phyloP scores from a whole-genome alignment of 2,888 invertebrate genomes.

The Folsomia manolachei region DNA sequence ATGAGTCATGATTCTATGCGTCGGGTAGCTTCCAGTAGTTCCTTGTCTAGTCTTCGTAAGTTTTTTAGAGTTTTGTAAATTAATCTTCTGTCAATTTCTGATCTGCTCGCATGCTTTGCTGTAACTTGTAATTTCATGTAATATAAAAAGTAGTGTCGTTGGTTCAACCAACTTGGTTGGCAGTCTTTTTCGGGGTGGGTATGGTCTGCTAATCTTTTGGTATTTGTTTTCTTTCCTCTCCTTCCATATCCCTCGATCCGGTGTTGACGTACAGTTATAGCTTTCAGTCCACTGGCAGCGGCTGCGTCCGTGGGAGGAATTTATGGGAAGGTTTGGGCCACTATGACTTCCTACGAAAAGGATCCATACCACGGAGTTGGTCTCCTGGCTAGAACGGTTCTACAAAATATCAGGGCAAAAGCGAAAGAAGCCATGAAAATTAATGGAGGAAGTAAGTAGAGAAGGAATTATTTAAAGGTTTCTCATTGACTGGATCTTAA shows the following conservation, averaged over 20 bases:
- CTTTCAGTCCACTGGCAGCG: conserved; percentile 52
- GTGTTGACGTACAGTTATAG: conserved; percentile 55
- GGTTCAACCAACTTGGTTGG: background rate
- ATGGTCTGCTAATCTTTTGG: background rate
- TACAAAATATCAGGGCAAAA: conserved; percentile 63
- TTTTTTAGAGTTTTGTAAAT: background rate
- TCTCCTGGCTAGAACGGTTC: conserved; percentile 72
- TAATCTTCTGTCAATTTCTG: background rate
- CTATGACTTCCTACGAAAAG: conserved; percentile 70
- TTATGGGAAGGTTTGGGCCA: conserved; percentile 85
- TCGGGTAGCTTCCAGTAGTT: conserved; percentile 68
- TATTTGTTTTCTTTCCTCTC: conserved; percentile 16
- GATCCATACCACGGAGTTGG: conserved; percentile 88
- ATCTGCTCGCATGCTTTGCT: background rate
- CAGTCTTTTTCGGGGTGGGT: background rate
- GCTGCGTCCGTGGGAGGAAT: conserved; percentile 65
- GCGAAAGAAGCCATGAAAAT: conserved; percentile 26
- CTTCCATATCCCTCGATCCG: conserved; percentile 47
- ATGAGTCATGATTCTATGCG: conserved; percentile 55
- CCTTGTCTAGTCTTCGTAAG: conserved; percentile 63
- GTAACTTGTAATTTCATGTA: background rate
- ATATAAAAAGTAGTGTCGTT: background rate
- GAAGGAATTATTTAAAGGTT: background rate
- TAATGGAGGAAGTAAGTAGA: conserved; percentile 3
- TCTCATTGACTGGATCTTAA: background rate